A percentile compares a stretch with the other conserved stretches of the same genome.
phyloP scores from a whole-genome alignment of 2,888 invertebrate species.

The Stenurella melanura region DNA sequence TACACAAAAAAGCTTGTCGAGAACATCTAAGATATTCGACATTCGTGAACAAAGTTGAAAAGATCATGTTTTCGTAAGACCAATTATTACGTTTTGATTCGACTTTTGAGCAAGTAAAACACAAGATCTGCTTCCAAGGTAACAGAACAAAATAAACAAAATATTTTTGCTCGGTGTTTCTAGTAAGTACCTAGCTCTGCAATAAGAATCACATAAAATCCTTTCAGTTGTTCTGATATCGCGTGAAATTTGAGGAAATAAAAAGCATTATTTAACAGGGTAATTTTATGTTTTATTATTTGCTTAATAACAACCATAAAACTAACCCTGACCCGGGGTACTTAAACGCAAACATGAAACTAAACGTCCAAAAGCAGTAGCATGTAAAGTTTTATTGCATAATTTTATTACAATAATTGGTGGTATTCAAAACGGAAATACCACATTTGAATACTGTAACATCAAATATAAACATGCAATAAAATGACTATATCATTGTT shows the following conservation, averaged over 20 bases:
- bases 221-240: background rate
- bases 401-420: conserved; percentile 57
- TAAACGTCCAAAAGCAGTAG: conserved; percentile 43
- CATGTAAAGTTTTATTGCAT: conserved; percentile 49
- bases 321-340: conserved; percentile 31
- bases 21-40: too few relatives aligned
- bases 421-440: conserved; percentile 60
- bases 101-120: too few relatives aligned
- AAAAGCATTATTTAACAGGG: conserved; percentile 9
- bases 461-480: conserved; percentile 66
- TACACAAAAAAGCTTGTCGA: too few relatives aligned
- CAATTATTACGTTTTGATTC: too few relatives aligned
- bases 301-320: conserved; percentile 41
- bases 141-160: too few relatives aligned
- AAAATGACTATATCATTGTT: conserved; percentile 68
- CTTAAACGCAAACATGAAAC: conserved; percentile 39
- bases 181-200: too few relatives aligned
- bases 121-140: too few relatives aligned
- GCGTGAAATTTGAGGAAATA: conserved; percentile 17
- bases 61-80: too few relatives aligned
- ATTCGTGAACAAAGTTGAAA: too few relatives aligned
- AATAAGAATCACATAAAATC: background rate
- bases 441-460: conserved; percentile 60
- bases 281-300: conserved; percentile 30
- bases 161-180: too few relatives aligned